Evolutionary conservation across 2,113 vertebrate genomes (phyloP).

Genomic region (Carlito syrichta): DNA sequence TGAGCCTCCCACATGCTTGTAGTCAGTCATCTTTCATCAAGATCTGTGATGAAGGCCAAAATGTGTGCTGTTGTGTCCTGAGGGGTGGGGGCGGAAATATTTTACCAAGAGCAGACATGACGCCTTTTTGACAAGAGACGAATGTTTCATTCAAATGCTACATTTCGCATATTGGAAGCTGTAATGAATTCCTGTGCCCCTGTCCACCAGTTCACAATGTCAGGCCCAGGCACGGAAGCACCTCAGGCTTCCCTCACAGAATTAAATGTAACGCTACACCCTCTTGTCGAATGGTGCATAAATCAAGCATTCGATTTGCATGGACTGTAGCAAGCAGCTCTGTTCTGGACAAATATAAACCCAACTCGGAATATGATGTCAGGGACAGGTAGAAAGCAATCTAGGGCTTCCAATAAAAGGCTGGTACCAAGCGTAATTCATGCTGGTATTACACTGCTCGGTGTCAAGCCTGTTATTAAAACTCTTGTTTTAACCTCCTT

Average conservation of each 20-base stretch:
- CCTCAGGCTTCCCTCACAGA: conserved; percentile 89
- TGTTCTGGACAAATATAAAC: conserved; percentile 91
- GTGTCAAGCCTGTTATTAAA: conserved; percentile 95
- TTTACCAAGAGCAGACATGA: conserved; percentile 85
- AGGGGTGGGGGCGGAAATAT: conserved; percentile 70
- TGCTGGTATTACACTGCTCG: conserved; percentile 87
- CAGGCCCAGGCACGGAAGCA: conserved; percentile 84
- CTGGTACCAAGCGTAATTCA: conserved; percentile 87
- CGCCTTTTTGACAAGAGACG: conserved; percentile 96
- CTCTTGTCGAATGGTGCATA: conserved; percentile 92
- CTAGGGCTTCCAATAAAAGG: conserved; percentile 90
- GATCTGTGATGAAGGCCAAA: conserved; percentile 40
- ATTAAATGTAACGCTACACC: conserved; percentile 99
- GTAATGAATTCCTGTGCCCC: conserved; percentile 95
- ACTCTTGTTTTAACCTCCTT: conserved; percentile 84
- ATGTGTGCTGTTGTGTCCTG: conserved; percentile 22
- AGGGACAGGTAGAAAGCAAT: conserved; percentile 93
- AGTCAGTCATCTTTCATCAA: conserved; percentile 21
- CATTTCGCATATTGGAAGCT: conserved; percentile 96
- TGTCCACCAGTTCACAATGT: conserved; percentile 92
- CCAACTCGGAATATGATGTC: conserved; percentile 91
- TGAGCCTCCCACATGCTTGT: background rate
- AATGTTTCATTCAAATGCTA: conserved; percentile 99
- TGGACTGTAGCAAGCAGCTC: conserved; percentile 89
- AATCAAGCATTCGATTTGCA: conserved; percentile 98